Percentiles rank a stretch among this genome's conserved stretches.
These are phyloP conservation scores for Charina bottae DNA, from an alignment of 2,113 vertebrate species.

Conservation along the genomic window DNA sequence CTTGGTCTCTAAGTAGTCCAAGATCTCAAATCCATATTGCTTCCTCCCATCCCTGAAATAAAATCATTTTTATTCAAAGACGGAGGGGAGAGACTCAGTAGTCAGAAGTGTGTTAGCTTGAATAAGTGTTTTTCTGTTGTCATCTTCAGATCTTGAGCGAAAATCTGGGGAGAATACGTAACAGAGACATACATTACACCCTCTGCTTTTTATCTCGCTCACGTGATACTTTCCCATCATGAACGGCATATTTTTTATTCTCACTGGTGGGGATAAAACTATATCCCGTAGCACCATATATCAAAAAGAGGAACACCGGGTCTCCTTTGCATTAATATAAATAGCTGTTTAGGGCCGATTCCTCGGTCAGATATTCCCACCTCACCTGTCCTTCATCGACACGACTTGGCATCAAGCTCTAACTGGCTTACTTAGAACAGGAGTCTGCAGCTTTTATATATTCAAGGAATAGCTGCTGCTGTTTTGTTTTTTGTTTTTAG, in stretches of 20 bases:
- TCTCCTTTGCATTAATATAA: constrained; percentile 89
- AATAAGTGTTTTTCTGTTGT: constrained; percentile 82
- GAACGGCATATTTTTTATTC: constrained; percentile 80
- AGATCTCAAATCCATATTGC: neutral
- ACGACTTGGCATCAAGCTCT: constrained; percentile 76
- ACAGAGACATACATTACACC: constrained; percentile 78
- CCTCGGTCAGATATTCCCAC: constrained; percentile 75
- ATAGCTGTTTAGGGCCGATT: constrained; percentile 86
- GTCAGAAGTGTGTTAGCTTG: constrained; percentile 73
- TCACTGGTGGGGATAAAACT: constrained; percentile 81
- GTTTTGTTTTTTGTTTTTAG: neutral
- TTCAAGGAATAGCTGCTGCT: constrained; percentile 70
- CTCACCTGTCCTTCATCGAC: constrained; percentile 80
- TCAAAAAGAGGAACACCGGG: constrained; percentile 80
- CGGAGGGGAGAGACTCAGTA: constrained; percentile 17
- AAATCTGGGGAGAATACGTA: constrained; percentile 77
- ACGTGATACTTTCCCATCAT: constrained; percentile 81
- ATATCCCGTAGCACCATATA: constrained; percentile 82
- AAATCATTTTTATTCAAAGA: neutral
- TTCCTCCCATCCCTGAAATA: neutral
- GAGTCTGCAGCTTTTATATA: constrained; percentile 79
- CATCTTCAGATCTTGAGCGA: constrained; percentile 76
- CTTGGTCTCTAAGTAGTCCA: no score
- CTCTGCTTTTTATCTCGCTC: constrained; percentile 81
- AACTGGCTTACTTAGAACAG: constrained; percentile 81